A percentile compares a stretch with the other conserved stretches of the same genome.
These are phyloP conservation scores for Otocyon megalotis DNA, from an alignment of 2,113 vertebrate species.

Conservation along the genomic window DNA sequence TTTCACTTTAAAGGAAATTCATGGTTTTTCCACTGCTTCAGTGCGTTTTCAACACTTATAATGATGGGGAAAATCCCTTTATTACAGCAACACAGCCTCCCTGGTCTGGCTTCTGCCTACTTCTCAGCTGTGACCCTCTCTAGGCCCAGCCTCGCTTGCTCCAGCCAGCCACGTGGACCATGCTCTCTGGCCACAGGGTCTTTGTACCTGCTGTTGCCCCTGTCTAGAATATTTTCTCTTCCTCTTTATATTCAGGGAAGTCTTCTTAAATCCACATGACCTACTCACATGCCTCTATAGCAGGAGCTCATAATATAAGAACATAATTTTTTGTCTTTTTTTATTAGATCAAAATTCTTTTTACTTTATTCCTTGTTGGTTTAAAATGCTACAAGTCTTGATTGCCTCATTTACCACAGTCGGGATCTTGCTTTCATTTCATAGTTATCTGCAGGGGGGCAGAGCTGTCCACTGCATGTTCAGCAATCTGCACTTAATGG, in stretches of 20 bases:
- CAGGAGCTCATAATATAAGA: background rate
- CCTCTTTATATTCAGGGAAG: background rate
- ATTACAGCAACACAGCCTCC: rapidly evolving
- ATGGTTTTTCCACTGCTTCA: background rate
- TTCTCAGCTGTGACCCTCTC: rapidly evolving
- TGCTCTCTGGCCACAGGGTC: rapidly evolving
- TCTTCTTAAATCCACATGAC: background rate
- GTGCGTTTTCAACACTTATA: background rate
- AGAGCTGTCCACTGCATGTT: rapidly evolving
- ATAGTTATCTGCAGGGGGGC: background rate
- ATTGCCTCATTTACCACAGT: too few species aligned
- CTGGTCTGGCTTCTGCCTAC: rapidly evolving
- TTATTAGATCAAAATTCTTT: background rate
- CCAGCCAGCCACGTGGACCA: rapidly evolving
- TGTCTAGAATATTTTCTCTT: background rate
- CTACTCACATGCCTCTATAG: background rate
- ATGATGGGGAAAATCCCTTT: background rate
- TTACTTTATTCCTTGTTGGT: background rate
- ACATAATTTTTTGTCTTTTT: background rate
- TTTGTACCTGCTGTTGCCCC: background rate
- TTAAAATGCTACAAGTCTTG: background rate
- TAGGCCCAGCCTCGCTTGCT: rapidly evolving
- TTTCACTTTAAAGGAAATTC: background rate
- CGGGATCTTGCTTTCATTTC: background rate
- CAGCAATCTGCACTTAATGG: background rate